phyloP scores from a whole-genome alignment of 2,888 invertebrate genomes.

The Ophraella communa region DNA sequence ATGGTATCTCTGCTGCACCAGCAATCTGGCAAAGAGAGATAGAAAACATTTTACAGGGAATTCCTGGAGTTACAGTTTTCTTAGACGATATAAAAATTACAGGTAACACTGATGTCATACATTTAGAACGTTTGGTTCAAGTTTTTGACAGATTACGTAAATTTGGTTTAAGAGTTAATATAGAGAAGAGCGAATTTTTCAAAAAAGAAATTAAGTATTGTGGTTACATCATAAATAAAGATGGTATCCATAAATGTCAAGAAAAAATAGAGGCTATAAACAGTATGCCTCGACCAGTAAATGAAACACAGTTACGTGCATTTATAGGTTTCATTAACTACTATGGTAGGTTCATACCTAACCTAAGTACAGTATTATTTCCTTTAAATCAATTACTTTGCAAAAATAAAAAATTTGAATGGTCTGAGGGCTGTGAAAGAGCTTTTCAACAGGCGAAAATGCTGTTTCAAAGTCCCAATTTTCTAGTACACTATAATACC shows the following conservation, averaged over 20 bases:
- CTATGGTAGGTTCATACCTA: slow-evolving; percentile 31
- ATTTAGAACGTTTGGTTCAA: slow-evolving; percentile 37
- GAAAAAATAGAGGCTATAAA: slow-evolving; percentile 25
- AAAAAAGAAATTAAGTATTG: slow-evolving; percentile 45
- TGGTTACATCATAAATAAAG: slow-evolving; percentile 37
- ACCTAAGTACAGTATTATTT: not conserved
- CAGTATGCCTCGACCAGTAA: not conserved
- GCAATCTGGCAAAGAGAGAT: slow-evolving; percentile 40
- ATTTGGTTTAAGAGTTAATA: slow-evolving; percentile 44
- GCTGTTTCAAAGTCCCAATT: not conserved
- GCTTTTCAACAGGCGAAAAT: slow-evolving; percentile 23
- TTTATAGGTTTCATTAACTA: slow-evolving; percentile 34
- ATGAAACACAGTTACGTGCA: slow-evolving; percentile 21
- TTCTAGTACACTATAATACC: slow-evolving; percentile 25
- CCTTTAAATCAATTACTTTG: slow-evolving; percentile 9
- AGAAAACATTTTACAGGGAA: slow-evolving; percentile 44
- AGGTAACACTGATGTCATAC: slow-evolving; percentile 37
- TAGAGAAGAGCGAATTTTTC: slow-evolving; percentile 45
- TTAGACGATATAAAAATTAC: slow-evolving; percentile 49
- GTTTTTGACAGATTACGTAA: slow-evolving; percentile 30
- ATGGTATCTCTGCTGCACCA: slow-evolving; percentile 46
- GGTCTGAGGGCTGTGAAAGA: slow-evolving; percentile 25
- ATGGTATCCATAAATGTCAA: slow-evolving; percentile 26
- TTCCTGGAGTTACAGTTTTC: slow-evolving; percentile 45
- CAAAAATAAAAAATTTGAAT: slow-evolving; percentile 5